A percentile compares a stretch with the other conserved stretches of the same genome.
Evolutionary conservation across 2,113 vertebrate genomes (phyloP).

Genomic region (Microtus richardsoni): DNA sequence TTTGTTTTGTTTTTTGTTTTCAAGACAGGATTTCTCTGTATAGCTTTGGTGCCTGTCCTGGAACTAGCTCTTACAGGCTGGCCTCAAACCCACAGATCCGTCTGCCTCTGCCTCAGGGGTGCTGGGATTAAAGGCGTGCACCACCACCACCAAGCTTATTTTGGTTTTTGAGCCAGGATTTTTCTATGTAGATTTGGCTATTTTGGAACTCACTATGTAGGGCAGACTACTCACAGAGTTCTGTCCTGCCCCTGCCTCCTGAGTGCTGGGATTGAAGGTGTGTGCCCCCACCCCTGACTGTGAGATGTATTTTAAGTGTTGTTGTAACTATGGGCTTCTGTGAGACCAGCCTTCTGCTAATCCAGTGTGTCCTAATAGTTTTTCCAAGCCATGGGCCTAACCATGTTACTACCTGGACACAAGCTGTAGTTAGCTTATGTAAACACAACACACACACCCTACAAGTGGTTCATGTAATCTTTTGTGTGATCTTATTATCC

Average conservation of each 20-base stretch:
- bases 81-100: too few species aligned
- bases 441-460: rapidly evolving
- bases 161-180: background rate
- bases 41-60: too few species aligned
- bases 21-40: too few species aligned
- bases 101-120: too few species aligned
- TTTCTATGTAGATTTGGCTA: background rate
- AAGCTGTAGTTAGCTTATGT: background rate
- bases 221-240: background rate
- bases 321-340: background rate
- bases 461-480: background rate
- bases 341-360: background rate
- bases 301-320: background rate
- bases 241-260: background rate
- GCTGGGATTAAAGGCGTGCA: too few species aligned
- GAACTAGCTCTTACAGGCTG: too few species aligned
- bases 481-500: background rate
- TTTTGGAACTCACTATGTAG: background rate
- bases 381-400: background rate
- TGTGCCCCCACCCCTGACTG: background rate
- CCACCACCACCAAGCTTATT: background rate
- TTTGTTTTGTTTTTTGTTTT: too few species aligned
- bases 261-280: background rate
- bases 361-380: rapidly evolving
- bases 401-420: background rate